Evolutionary conservation across 2,888 invertebrate species (phyloP).

Genomic region (Tridacna crocea): DNA sequence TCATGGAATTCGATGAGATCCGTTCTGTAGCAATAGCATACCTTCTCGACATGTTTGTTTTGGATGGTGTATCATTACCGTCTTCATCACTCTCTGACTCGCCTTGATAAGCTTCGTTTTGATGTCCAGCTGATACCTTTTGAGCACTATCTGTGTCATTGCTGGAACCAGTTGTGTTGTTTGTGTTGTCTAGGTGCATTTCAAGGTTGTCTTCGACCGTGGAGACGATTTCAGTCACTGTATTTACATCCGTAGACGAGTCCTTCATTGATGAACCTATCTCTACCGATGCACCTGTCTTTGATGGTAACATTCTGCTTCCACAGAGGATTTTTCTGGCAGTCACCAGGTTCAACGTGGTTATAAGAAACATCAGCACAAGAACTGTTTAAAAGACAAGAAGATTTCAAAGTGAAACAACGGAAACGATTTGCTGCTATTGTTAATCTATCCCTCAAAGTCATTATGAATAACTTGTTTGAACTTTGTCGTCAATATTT

Average conservation of each 20-base stretch:
- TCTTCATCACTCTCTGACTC: not conserved
- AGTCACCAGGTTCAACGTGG: conserved; percentile 1
- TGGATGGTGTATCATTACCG: not conserved
- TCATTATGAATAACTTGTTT: not conserved
- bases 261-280: not conserved
- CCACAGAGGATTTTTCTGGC: conserved; percentile 14
- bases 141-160: not conserved
- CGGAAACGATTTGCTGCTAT: not conserved
- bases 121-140: not conserved
- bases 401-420: not conserved
- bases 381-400: not conserved
- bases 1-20: no score
- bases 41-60: not conserved
- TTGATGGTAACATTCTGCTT: conserved; percentile 5
- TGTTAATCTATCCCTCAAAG: not conserved
- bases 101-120: not conserved
- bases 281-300: not conserved
- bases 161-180: not conserved
- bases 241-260: not conserved
- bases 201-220: not conserved
- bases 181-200: not conserved
- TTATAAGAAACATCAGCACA: not conserved
- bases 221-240: conserved; percentile 4
- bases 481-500: no score
- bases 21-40: no score